A percentile compares a stretch with the other conserved stretches of the same genome.
Conservation (phyloP, 1,140 invertebrate genomes). For the Acromyrmex echinatior region DNA sequence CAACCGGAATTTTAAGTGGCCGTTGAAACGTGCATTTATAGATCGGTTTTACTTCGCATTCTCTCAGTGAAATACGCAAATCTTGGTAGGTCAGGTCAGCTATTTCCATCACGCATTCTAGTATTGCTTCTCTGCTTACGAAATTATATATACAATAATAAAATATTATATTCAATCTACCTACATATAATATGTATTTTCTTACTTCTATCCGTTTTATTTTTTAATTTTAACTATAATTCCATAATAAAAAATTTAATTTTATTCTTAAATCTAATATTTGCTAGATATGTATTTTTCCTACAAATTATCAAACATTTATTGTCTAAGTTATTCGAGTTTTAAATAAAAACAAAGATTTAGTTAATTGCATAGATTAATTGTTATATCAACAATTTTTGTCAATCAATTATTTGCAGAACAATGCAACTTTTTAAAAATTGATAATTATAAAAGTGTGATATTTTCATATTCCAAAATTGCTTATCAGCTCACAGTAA, state of each 20-base stretch:
- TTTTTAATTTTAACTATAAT: not conserved
- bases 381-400: not conserved
- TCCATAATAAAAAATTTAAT: not conserved
- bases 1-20: conserved; percentile 74
- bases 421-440: too few species aligned
- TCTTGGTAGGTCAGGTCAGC: conserved; percentile 61
- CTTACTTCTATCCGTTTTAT: not conserved
- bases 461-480: conserved; percentile 31
- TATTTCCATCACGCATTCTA: conserved; percentile 60
- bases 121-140: conserved; percentile 1
- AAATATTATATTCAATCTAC: not conserved
- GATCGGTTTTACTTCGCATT: conserved; percentile 66
- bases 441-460: not conserved
- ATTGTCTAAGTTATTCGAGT: not conserved
- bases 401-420: not conserved
- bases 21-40: conserved; percentile 73
- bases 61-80: conserved; percentile 66
- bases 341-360: not conserved
- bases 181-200: not conserved
- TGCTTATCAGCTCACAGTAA: conserved; percentile 22
- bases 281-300: not conserved
- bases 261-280: conserved; percentile 1
- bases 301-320: not conserved
- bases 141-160: conserved; percentile 19
- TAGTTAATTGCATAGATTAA: not conserved